A percentile compares a stretch with the other conserved stretches of the same genome.
These are phyloP conservation scores for Crossaster papposus DNA, from an alignment of 53 echinoderm and acorn worm genomes.

Conservation along the genomic window DNA sequence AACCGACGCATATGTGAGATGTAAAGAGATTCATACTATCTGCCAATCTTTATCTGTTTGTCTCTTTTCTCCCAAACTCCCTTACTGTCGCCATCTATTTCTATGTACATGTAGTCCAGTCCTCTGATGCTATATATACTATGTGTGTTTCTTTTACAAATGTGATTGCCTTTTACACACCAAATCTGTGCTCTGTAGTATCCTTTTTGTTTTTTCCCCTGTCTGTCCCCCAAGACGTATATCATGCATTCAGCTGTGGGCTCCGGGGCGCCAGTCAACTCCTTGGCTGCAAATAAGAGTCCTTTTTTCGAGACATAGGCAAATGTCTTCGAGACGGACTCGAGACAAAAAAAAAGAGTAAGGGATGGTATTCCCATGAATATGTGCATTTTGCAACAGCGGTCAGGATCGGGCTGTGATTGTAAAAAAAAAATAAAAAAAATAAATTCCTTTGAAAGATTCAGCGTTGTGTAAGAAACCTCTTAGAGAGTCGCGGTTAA, in stretches of 20 bases:
- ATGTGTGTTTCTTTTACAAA: neutral
- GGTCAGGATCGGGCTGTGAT: neutral
- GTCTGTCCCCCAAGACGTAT: slow-evolving; percentile 31
- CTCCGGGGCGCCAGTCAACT: slow-evolving; percentile 16
- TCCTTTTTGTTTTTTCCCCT: neutral
- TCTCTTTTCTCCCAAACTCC: neutral
- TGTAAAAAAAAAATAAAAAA: neutral
- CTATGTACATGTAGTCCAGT: neutral
- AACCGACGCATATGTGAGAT: too few species aligned
- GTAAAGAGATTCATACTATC: neutral
- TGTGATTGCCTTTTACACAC: neutral
- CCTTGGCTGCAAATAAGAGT: slow-evolving; percentile 19
- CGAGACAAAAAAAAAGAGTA: neutral
- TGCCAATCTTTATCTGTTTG: neutral
- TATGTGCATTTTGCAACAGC: slow-evolving; percentile 25
- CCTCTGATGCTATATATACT: neutral
- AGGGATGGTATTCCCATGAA: slow-evolving; percentile 14
- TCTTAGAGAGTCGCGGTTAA: neutral
- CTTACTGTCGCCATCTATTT: neutral
- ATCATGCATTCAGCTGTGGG: slow-evolving; percentile 44
- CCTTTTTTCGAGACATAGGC: slow-evolving; percentile 11
- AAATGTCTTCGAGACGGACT: slow-evolving; percentile 21
- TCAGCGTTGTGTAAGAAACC: neutral
- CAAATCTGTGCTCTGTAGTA: neutral
- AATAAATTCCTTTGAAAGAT: neutral